Evolutionary conservation across 2,113 vertebrate species (phyloP).

Genomic region (Urocitellus parryii): DNA sequence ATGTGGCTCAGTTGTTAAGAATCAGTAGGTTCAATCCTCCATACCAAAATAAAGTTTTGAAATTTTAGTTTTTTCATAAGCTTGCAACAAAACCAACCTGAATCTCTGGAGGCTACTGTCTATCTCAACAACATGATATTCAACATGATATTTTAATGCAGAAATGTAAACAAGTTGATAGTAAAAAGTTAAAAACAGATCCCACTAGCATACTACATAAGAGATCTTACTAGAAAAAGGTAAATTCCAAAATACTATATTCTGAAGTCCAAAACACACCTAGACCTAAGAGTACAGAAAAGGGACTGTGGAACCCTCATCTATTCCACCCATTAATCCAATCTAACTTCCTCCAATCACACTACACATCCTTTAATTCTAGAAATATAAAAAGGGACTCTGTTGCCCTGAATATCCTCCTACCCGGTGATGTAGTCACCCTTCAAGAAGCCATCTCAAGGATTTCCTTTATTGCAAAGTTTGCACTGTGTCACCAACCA

Average conservation of each 20-base stretch:
- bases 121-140: neutral
- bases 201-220: neutral
- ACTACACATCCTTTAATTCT: neutral
- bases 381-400: neutral
- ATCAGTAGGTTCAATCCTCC: no score
- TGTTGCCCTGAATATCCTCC: neutral
- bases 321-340: neutral
- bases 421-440: neutral
- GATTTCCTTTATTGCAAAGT: neutral
- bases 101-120: neutral
- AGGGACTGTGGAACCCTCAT: neutral
- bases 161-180: constrained; percentile 23
- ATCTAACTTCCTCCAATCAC: constrained; percentile 26
- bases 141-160: neutral
- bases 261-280: constrained; percentile 25
- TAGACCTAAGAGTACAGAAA: neutral
- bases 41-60: neutral
- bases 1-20: no score
- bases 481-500: neutral
- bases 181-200: neutral
- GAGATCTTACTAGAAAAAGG: neutral
- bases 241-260: constrained; percentile 11
- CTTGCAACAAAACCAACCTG: constrained; percentile 31
- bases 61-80: constrained; percentile 6
- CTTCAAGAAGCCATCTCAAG: constrained; percentile 33